phyloP scores from a whole-genome alignment of 1,140 invertebrate species.

The Uloborus diversus region DNA sequence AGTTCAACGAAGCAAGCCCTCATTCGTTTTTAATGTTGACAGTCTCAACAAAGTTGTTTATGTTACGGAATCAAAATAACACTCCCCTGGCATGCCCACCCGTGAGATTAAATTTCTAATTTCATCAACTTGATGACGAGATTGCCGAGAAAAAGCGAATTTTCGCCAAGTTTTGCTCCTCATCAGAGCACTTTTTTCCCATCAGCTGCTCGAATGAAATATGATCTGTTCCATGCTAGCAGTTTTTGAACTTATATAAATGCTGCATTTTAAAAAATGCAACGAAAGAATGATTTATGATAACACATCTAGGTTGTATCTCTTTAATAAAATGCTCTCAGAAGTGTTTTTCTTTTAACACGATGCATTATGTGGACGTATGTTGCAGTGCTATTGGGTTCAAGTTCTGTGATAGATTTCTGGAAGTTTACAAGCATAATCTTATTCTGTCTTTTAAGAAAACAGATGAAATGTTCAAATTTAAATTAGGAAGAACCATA shows the following conservation, averaged over 20 bases:
- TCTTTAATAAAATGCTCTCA: no score
- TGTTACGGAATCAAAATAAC: not conserved
- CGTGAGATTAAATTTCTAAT: not conserved
- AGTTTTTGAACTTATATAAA: conserved; percentile 5
- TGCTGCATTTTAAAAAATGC: no score
- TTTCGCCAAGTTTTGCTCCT: not conserved
- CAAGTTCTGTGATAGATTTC: no score
- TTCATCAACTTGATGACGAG: conserved; percentile 7
- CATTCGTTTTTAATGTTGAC: conserved; percentile 38
- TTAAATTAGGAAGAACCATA: no score
- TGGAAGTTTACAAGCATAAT: no score
- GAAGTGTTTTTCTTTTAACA: no score
- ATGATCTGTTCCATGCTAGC: not conserved
- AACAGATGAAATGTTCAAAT: no score
- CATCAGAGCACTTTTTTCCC: not conserved
- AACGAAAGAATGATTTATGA: no score
- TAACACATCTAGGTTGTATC: no score
- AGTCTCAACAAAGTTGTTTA: conserved; percentile 29
- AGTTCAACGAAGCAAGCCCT: not conserved
- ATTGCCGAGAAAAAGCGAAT: not conserved
- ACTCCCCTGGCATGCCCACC: not conserved
- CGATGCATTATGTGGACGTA: no score
- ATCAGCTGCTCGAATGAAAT: not conserved
- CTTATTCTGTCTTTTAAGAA: no score
- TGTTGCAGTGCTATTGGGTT: no score